These are phyloP conservation scores for Caerostris extrusa DNA, from an alignment of 1,140 invertebrate genomes.

Conservation along the genomic window DNA sequence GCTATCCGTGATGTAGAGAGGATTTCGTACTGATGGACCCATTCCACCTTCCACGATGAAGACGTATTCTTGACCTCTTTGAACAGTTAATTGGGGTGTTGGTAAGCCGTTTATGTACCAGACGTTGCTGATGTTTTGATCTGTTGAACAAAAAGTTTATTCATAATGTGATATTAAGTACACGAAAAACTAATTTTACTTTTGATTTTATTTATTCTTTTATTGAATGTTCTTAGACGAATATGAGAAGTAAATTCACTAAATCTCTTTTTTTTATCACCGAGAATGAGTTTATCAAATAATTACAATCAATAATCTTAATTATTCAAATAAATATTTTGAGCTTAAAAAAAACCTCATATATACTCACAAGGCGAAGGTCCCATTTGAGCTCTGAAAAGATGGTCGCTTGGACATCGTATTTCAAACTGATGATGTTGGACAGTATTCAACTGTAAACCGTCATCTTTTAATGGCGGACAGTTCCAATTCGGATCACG, in stretches of 20 bases:
- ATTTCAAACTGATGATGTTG: constrained; percentile 8
- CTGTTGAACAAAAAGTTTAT: constrained; percentile 84
- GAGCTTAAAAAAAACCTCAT: too few species aligned
- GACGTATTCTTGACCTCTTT: constrained; percentile 93
- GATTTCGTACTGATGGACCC: constrained; percentile 91
- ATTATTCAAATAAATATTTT: too few species aligned
- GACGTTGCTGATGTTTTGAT: constrained; percentile 91
- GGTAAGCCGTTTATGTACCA: constrained; percentile 98
- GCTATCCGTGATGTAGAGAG: constrained; percentile 97
- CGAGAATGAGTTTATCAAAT: too few species aligned
- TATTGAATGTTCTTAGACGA: too few species aligned
- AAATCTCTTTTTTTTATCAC: too few species aligned
- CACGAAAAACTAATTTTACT: background rate
- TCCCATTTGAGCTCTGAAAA: constrained; percentile 79
- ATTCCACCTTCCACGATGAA: constrained; percentile 95
- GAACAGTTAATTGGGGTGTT: constrained; percentile 95
- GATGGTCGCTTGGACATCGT: constrained; percentile 78
- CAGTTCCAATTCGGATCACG: constrained; percentile 95
- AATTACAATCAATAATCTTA: too few species aligned
- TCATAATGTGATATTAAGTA: background rate
- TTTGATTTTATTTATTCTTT: background rate
- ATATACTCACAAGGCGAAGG: constrained; percentile 20
- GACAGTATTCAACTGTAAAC: too few species aligned
- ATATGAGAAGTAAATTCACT: too few species aligned
- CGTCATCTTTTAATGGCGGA: constrained; percentile 82